Evolutionary conservation across 2,888 invertebrate species (phyloP), one percentile per base, ranked within the genome.

Genomic region (Tetramorium bicarinatum): DNA sequence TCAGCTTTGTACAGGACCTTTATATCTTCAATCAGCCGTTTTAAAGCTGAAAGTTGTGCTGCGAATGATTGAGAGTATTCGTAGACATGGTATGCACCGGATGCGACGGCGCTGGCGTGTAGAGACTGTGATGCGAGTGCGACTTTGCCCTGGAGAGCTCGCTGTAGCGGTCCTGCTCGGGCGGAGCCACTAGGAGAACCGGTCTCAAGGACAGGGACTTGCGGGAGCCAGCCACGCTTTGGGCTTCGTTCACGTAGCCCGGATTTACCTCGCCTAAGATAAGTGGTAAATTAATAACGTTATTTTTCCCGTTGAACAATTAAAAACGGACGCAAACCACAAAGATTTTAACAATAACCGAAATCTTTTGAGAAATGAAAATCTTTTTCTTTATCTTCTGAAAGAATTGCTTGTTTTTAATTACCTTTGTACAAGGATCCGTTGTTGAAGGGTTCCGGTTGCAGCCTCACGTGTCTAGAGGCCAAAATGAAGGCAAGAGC

Each of bases 401-500:
- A 77, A 29, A 34, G 29, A n/a, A 81, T 44, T 29, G 21, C 15
- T 34, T 25, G 18, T 18, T 34, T 2, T 44, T 41, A 67, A 61
- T 69, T 86, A 96, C 97, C 97, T 96, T 97, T 97, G 93, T 96
- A 97, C 56, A 96, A 93, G 15, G 96, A 96, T 6, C 97, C 97
- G 88, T 96, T 96, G 87, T 97, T 97, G 85, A 95, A 95, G 0
- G 96, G 97, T 95, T 98, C 98, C 0, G 98, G 97, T 93, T 98
- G 98, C 71, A 98, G 96, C 81, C 97, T 96, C 25, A 98, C 97
- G 95, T 99, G 99, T 82, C 98, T 96, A 8, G 98, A 97, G 49
- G 99, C 99, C 90, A 99, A 96, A 91, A 99, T 98, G 95, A 99
- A 99, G 18, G 99, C 99, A 83, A 99, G 96, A 0, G 98, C 97